A percentile compares a stretch with the other conserved stretches of the same genome.
These are phyloP conservation scores for Temnothorax longispinosus DNA, from an alignment of 1,140 invertebrate genomes.

Conservation along the genomic window DNA sequence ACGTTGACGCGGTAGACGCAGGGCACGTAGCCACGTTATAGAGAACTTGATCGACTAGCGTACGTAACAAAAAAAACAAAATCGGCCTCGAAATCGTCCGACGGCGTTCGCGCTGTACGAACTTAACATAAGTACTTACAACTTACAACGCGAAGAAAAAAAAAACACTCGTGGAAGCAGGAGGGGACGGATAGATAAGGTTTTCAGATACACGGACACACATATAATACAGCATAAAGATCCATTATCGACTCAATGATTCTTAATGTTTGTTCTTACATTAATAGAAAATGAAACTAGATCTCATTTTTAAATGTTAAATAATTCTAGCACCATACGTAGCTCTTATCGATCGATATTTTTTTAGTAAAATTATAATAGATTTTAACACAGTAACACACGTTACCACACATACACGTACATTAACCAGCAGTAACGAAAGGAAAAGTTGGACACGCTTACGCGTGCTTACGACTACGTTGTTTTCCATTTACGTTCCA, in stretches of 20 bases:
- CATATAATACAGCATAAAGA: conserved; percentile 36
- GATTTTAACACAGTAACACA: conserved; percentile 32
- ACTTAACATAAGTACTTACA: conserved; percentile 70
- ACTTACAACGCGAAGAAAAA: conserved; percentile 46
- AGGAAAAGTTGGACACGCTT: conserved; percentile 34
- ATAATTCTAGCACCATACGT: conserved; percentile 77
- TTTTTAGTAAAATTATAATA: conserved; percentile 80
- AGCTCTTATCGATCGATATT: conserved; percentile 79
- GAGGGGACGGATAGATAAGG: conserved; percentile 57
- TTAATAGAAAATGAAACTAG: conserved; percentile 75
- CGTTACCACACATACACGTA: background rate
- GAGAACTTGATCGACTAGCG: conserved; percentile 52
- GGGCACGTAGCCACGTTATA: conserved; percentile 32
- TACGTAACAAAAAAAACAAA: conserved; percentile 47
- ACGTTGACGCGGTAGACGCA: conserved; percentile 20
- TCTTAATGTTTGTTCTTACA: conserved; percentile 75
- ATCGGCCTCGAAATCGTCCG: conserved; percentile 70
- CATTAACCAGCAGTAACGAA: conserved; percentile 65
- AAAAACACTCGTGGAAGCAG: background rate
- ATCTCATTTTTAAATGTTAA: conserved; percentile 80
- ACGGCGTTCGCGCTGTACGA: conserved; percentile 56
- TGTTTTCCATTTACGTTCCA: conserved; percentile 71
- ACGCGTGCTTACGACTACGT: conserved; percentile 50
- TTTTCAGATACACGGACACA: conserved; percentile 55
- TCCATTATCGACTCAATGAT: conserved; percentile 58